Evolutionary conservation across 2,888 invertebrate species (phyloP), one percentile per base, ranked within the genome.

Genomic region (Tipula unca): DNA sequence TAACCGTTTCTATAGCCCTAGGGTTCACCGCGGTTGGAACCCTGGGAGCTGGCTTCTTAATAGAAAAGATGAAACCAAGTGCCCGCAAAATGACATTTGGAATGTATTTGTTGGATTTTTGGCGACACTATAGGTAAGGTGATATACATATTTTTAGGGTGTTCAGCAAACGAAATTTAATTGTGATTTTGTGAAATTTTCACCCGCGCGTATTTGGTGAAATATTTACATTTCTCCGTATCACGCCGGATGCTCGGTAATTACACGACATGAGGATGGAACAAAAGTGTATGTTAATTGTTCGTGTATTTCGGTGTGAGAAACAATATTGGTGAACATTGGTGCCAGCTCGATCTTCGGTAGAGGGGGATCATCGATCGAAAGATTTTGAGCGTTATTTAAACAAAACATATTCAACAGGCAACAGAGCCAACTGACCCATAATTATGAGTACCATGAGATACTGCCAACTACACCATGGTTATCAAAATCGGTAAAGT

Each of bases 171-270:
- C 35, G 86, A 85, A 92, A 86, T 94, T 94, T 88, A 90, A 92
- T 86, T 94, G 94, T 89, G 92, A 93, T 87, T 93, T 92, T 87
- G 93, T 93, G 54, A 93, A 93, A 87, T 94, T 94, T 89, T 93
- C 94, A 87, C 94, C 94, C n/a, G n/a, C n/a, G n/a, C 0, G 93
- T 94, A 0, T 94, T 94, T 88, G 92, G 93, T 13, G 87, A 54
- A 91, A 92, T 54, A 93, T 93, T 1, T 95, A 92, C 89, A 95
- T 94, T 88, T 94, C 94, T 0, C 94, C 95, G 6, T 95, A 95
- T 89, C 94, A 94, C 88, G 95, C 95, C 32, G 95, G 95, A 3
- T 95, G 94, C 88, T 90, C 89, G 82, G 88, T 25, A 82, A 82
- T 85, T 35, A n/a, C 82, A 6, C n/a, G 29, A 25, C 20, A 14